A percentile compares a stretch with the other conserved stretches of the same genome.
These are phyloP conservation scores for Pomacea maculata DNA, from an alignment of 1,140 invertebrate genomes.

Conservation along the genomic window DNA sequence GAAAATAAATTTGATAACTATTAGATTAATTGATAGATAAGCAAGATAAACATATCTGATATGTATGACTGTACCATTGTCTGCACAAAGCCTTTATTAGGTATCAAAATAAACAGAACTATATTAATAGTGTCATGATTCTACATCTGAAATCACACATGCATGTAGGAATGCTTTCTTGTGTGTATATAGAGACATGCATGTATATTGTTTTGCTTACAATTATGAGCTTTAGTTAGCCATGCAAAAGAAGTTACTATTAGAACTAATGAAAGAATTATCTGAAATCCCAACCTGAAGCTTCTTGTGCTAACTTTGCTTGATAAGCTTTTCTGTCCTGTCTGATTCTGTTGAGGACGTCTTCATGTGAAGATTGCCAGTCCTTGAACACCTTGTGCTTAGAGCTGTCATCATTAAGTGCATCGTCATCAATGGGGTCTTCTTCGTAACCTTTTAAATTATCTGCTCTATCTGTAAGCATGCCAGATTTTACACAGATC, in stretches of 20 bases:
- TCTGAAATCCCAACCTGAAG: slow-evolving; percentile 1
- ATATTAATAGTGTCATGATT: too few species aligned
- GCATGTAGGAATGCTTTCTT: not conserved
- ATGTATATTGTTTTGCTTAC: not conserved
- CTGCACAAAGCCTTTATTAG: too few species aligned
- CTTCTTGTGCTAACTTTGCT: slow-evolving; percentile 12
- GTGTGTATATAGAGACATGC: not conserved
- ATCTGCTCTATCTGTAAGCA: slow-evolving; percentile 13
- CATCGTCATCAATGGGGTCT: slow-evolving; percentile 5
- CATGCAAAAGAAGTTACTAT: too few species aligned
- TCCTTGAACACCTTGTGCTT: slow-evolving; percentile 26
- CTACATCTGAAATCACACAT: slow-evolving; percentile 9
- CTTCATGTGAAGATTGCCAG: slow-evolving; percentile 35
- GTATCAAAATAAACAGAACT: too few species aligned
- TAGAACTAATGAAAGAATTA: not conserved
- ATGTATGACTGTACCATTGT: too few species aligned
- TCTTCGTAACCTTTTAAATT: too few species aligned
- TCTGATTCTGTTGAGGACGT: slow-evolving; percentile 29
- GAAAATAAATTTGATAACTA: too few species aligned
- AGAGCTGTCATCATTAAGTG: slow-evolving; percentile 10
- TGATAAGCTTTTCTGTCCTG: slow-evolving; percentile 23
- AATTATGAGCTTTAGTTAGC: too few species aligned
- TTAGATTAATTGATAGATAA: too few species aligned
- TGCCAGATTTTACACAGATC: slow-evolving; percentile 19
- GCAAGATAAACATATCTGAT: too few species aligned